Percentiles rank a stretch among this genome's conserved stretches.
phyloP scores from a whole-genome alignment of 2,888 invertebrate species.

The Anthophora plumipes region DNA sequence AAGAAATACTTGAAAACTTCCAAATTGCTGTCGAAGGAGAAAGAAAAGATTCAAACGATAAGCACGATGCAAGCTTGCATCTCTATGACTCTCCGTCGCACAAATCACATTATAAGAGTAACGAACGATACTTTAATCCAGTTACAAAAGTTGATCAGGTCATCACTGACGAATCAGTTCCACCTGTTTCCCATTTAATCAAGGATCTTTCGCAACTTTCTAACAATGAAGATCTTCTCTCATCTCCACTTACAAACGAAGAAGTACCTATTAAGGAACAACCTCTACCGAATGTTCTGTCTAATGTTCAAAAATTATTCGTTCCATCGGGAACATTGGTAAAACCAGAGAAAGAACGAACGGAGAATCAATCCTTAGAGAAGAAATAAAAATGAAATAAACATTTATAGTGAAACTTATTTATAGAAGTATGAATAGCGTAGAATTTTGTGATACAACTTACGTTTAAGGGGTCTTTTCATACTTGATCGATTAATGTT shows the following conservation, averaged over 20 bases:
- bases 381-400: conserved; percentile 41
- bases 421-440: conserved; percentile 38
- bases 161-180: conserved; percentile 5
- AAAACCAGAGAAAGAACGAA: conserved; percentile 13
- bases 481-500: conserved; percentile 8
- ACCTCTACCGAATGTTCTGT: conserved; percentile 25
- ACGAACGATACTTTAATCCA: neutral
- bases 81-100: conserved; percentile 16
- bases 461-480: conserved; percentile 15
- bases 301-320: conserved; percentile 57
- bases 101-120: neutral
- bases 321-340: conserved; percentile 19
- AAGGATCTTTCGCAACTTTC: conserved; percentile 15
- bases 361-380: conserved; percentile 16
- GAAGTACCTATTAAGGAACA: conserved; percentile 40
- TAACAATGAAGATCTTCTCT: neutral
- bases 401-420: conserved; percentile 53
- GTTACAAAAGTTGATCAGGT: conserved; percentile 20
- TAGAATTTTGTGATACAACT: conserved; percentile 50
- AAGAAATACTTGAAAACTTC: conserved; percentile 66
- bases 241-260: neutral
- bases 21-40: conserved; percentile 72
- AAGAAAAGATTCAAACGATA: conserved; percentile 72
- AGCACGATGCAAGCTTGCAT: conserved; percentile 60
- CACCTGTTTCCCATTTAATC: neutral